A percentile compares a stretch with the other conserved stretches of the same genome.
Conservation (phyloP, 1,140 invertebrate species). For the Bombus waltoni region DNA sequence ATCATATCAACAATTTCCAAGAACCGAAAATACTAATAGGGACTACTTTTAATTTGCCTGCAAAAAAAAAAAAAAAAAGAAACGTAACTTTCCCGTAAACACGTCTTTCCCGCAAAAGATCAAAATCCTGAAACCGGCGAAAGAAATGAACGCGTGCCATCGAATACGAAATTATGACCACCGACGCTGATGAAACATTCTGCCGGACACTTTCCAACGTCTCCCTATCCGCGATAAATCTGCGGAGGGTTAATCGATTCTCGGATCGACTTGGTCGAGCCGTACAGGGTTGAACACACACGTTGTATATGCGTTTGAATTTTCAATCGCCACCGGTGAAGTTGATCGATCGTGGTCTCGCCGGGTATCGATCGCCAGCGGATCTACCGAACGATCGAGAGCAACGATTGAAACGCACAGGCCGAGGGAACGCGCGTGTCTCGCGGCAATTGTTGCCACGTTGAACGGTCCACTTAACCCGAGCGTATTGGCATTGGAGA, state of each 20-base stretch:
- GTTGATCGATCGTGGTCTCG: slow-evolving; percentile 34
- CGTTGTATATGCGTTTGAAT: not conserved
- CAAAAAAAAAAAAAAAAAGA: no score
- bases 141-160: no score
- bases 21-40: no score
- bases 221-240: not conserved
- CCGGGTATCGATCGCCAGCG: slow-evolving; percentile 20
- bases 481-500: slow-evolving; percentile 51
- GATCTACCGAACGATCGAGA: slow-evolving; percentile 38
- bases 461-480: slow-evolving; percentile 56
- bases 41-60: no score
- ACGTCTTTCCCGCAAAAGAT: no score
- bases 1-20: no score
- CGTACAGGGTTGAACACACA: not conserved
- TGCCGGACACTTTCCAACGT: not conserved
- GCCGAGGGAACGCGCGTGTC: slow-evolving; percentile 28
- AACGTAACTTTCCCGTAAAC: no score
- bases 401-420: slow-evolving; percentile 44
- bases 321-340: slow-evolving; percentile 13
- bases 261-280: not conserved
- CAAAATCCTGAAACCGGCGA: no score
- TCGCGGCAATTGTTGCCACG: slow-evolving; percentile 56
- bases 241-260: slow-evolving; percentile 12
- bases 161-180: not conserved
- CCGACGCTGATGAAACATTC: not conserved